Base-by-base conservation (phyloP, 1,140 invertebrate genomes). In the Lucilia sericata region DNA sequence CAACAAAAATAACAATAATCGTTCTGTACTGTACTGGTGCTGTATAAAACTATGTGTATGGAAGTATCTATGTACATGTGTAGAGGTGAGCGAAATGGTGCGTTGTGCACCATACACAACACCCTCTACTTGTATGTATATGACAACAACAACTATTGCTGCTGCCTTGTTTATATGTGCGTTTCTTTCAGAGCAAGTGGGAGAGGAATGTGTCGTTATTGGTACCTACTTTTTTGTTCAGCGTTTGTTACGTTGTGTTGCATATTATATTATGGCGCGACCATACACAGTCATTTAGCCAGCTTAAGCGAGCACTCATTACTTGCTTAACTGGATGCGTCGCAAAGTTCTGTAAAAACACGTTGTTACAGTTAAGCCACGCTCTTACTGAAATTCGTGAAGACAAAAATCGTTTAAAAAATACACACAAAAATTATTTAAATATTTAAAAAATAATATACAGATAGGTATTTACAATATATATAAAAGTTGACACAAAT, bases 261-360 rank as follows among this genome's bases (percentile, higher is more conserved):
- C 65, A 70, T n/a, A n/a, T 70, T 70, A 70, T 70, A 19, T 70
- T 70, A 70, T 70, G 65, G 51, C 51, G 19, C 65, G 65, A 70
- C 65, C 60, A 70, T 70, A 70, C 65, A 70, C 65, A 70, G 65
- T 70, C 65, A 70, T 70, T 70, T 70, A 70, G 65, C 19, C 65
- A 70, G 65, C 65, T 70, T 70, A 70, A 70, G 65, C 65, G 65
- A 70, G 65, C 65, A 70, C 65, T 70, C 65, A 5, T 25, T 70
- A 70, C 65, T 70, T 70, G 65, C 65, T 70, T 70, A 70, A 70
- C 65, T 70, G 65, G 65, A 70, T 70, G 65, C 65, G 65, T 70
- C 65, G 65, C 65, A 70, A 70, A 70, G 65, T 70, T 70, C 25
- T 25, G 65, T 70, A 70, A 70, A 30, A 70, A 70, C 65, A 70